Evolutionary conservation across 2,888 invertebrate genomes (phyloP).

Genomic region (Rhamnusium bicolor): DNA sequence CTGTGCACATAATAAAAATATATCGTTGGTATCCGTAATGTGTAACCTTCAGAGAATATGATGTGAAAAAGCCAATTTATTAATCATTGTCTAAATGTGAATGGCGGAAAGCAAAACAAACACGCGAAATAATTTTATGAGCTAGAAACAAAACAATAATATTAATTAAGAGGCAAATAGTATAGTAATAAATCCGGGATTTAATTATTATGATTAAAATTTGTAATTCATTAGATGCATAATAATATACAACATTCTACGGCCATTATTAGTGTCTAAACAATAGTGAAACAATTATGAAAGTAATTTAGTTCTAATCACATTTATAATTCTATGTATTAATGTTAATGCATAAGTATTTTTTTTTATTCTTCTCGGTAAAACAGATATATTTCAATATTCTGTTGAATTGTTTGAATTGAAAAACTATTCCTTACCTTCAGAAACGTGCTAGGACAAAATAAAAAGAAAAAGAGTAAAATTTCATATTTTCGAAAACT

Average conservation of each 20-base stretch:
- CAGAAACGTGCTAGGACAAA: too few species aligned
- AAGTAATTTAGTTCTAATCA: background rate
- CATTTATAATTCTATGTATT: background rate
- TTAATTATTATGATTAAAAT: background rate
- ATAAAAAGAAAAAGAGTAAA: too few species aligned
- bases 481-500: too few species aligned
- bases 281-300: background rate
- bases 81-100: background rate
- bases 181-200: background rate
- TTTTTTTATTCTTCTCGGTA: too few species aligned
- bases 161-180: background rate
- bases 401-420: too few species aligned
- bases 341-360: too few species aligned
- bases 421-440: too few species aligned
- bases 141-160: background rate
- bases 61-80: background rate
- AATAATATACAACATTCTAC: background rate
- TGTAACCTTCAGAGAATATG: background rate
- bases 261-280: background rate
- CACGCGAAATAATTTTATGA: background rate
- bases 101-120: conserved; percentile 2
- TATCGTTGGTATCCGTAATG: background rate
- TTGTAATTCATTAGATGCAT: background rate
- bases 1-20: background rate
- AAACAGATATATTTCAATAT: too few species aligned